phyloP scores from a whole-genome alignment of 2,888 invertebrate genomes.

The Mayetiola destructor region DNA sequence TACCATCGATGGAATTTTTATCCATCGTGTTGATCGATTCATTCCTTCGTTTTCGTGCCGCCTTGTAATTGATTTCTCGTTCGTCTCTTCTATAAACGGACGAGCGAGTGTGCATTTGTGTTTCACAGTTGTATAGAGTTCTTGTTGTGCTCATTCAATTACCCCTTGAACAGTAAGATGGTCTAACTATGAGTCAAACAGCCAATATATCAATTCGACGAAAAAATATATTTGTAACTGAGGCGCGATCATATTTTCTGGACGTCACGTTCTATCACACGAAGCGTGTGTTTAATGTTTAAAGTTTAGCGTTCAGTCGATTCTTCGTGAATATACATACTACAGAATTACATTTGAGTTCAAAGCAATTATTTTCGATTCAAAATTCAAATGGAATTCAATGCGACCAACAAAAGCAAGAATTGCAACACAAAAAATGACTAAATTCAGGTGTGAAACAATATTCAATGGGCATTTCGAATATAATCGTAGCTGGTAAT shows the following conservation, averaged over 20 bases:
- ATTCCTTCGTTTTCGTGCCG: not conserved
- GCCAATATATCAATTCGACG: not conserved
- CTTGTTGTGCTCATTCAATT: not conserved
- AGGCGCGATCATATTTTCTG: slow-evolving; percentile 7
- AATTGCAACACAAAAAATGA: not conserved
- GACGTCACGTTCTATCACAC: slow-evolving; percentile 7
- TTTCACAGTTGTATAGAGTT: not conserved
- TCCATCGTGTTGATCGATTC: slow-evolving; percentile 1
- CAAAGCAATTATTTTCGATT: slow-evolving; percentile 1
- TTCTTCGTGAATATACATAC: not conserved
- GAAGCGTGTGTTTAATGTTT: not conserved
- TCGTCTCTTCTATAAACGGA: not conserved
- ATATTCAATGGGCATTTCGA: no score
- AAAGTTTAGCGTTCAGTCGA: not conserved
- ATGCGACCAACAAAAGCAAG: not conserved
- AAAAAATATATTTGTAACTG: not conserved
- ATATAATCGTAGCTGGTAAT: no score
- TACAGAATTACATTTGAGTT: not conserved
- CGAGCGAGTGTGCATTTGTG: not conserved
- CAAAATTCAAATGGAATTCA: not conserved
- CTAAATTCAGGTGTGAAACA: slow-evolving; percentile 2
- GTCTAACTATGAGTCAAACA: no score
- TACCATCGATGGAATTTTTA: not conserved
- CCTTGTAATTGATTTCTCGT: slow-evolving; percentile 2
- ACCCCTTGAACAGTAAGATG: no score